Evolutionary conservation across 2,113 vertebrate genomes (phyloP).

Genomic region (Lutjanus erythropterus): DNA sequence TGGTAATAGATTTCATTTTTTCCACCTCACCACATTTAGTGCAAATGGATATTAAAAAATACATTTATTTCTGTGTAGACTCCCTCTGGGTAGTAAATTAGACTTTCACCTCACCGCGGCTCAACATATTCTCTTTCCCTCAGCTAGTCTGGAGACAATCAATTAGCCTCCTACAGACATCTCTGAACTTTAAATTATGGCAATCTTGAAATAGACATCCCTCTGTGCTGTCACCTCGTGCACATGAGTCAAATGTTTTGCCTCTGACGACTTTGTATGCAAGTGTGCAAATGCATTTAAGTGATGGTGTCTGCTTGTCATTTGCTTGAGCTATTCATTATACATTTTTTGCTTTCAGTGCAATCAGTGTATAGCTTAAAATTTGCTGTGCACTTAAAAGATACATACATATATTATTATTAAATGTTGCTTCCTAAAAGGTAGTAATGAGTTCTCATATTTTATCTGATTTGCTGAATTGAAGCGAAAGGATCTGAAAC

Average conservation of each 20-base stretch:
- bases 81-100: conserved; percentile 33
- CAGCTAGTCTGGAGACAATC: conserved; percentile 32
- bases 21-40: conserved; percentile 24
- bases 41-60: conserved; percentile 24
- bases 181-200: conserved; percentile 52
- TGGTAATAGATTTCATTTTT: conserved; percentile 28
- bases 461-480: neutral
- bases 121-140: neutral
- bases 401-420: neutral
- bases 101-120: conserved; percentile 11
- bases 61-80: conserved; percentile 13
- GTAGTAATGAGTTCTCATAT: neutral
- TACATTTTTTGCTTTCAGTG: conserved; percentile 11
- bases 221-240: conserved; percentile 50
- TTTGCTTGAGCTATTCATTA: conserved; percentile 36
- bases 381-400: neutral
- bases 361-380: neutral
- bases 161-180: conserved; percentile 50
- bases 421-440: neutral
- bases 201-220: conserved; percentile 74
- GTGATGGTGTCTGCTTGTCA: conserved; percentile 50
- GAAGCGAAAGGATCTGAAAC: conserved; percentile 16
- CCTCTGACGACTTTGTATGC: conserved; percentile 44
- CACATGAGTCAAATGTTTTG: conserved; percentile 60
- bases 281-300: conserved; percentile 60